Evolutionary conservation across 2,113 vertebrate species (phyloP).

Genomic region (Polypterus senegalus): DNA sequence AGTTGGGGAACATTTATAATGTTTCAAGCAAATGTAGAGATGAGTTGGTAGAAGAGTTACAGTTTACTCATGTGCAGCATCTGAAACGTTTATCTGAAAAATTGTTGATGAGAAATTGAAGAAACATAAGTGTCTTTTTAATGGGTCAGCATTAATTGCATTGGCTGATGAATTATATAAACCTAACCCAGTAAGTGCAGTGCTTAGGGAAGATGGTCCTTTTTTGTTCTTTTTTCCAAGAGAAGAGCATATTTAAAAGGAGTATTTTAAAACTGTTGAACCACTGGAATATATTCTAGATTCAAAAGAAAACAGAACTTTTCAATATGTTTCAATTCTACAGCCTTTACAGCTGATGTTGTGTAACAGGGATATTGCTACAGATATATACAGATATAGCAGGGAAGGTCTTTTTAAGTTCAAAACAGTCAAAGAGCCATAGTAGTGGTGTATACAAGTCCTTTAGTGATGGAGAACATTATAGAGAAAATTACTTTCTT

Average conservation of each 20-base stretch:
- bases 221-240: constrained; percentile 7
- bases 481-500: not conserved
- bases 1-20: constrained; percentile 14
- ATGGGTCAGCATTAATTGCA: constrained; percentile 4
- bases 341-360: constrained; percentile 21
- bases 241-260: constrained; percentile 14
- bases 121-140: constrained; percentile 10
- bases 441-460: constrained; percentile 4
- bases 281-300: constrained; percentile 22
- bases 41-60: constrained; percentile 11
- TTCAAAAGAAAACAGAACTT: constrained; percentile 15
- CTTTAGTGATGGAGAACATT: constrained; percentile 20
- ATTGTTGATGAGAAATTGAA: constrained; percentile 3
- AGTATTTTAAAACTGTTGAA: constrained; percentile 20
- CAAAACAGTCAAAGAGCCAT: not conserved
- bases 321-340: constrained; percentile 25
- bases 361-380: not conserved
- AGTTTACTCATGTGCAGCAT: constrained; percentile 5
- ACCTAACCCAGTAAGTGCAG: constrained; percentile 5
- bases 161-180: constrained; percentile 10
- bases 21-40: constrained; percentile 12
- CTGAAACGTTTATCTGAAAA: constrained; percentile 5
- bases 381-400: not conserved
- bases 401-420: constrained; percentile 1
- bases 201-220: constrained; percentile 8